These are phyloP conservation scores for Diorhabda elongata DNA, from an alignment of 1,140 invertebrate species.

Conservation along the genomic window DNA sequence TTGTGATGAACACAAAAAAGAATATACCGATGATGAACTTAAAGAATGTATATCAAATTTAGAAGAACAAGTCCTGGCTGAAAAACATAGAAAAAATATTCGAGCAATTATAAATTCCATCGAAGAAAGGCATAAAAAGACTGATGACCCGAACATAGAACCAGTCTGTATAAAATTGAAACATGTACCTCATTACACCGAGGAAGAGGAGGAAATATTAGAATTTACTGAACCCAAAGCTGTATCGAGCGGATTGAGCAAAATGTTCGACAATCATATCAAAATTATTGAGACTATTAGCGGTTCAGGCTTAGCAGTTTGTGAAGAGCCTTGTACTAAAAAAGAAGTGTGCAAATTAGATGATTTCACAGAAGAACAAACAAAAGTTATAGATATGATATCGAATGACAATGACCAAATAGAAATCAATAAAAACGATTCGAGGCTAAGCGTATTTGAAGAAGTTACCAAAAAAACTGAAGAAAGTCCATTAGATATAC, in stretches of 20 bases:
- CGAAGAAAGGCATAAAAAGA: slow-evolving; percentile 7
- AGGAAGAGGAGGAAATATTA: background rate
- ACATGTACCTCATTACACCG: slow-evolving; percentile 1
- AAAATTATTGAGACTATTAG: slow-evolving; percentile 26
- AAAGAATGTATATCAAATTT: slow-evolving; percentile 24
- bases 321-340: slow-evolving; percentile 28
- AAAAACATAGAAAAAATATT: slow-evolving; percentile 18
- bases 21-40: slow-evolving; percentile 31
- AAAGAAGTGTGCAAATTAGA: background rate
- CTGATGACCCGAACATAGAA: slow-evolving; percentile 26
- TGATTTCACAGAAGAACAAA: background rate
- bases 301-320: slow-evolving; percentile 17
- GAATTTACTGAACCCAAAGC: background rate
- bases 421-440: background rate
- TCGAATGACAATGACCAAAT: background rate
- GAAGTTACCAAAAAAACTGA: background rate
- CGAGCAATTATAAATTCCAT: slow-evolving; percentile 4
- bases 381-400: background rate
- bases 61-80: slow-evolving; percentile 26
- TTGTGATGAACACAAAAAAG: slow-evolving; percentile 12
- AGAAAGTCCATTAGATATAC: background rate
- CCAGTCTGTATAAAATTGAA: slow-evolving; percentile 28
- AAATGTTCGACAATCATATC: slow-evolving; percentile 24
- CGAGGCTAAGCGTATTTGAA: background rate
- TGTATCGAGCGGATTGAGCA: slow-evolving; percentile 10